Conservation (phyloP, 2,113 vertebrate species). For the Lepidothrix coronata region DNA sequence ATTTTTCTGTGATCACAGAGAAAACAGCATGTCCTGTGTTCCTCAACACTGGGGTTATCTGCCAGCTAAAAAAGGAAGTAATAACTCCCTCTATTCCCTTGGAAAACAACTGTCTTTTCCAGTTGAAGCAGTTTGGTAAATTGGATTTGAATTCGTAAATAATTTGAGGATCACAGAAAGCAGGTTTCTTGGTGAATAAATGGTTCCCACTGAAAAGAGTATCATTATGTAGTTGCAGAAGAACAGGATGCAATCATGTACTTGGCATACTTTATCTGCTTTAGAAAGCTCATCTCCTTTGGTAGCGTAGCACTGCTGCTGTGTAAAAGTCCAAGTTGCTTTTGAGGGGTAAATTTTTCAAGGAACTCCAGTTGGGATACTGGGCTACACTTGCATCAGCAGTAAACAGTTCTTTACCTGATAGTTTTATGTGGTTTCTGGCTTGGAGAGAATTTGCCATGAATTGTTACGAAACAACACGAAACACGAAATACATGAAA, state of each 20-base stretch:
- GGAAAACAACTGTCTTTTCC: background rate
- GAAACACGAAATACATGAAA: background rate
- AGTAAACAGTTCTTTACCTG: background rate
- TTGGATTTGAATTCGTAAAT: background rate
- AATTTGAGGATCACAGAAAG: background rate
- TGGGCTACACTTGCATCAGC: background rate
- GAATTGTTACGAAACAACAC: background rate
- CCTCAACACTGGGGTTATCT: background rate
- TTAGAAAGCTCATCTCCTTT: background rate
- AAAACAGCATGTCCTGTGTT: background rate
- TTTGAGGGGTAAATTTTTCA: background rate
- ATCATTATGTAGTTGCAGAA: background rate
- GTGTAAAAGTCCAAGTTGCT: background rate
- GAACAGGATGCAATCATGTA: background rate
- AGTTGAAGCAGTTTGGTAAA: background rate
- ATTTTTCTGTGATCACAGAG: background rate
- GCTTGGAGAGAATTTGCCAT: background rate
- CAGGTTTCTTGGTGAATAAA: background rate
- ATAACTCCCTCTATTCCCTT: background rate
- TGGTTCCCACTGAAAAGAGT: background rate
- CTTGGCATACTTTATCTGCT: background rate
- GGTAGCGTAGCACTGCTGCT: background rate
- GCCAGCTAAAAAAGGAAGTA: background rate
- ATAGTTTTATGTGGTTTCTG: background rate
- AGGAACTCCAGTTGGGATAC: background rate